Conservation (phyloP, 2,888 invertebrate genomes). For the Eristalinus aeneus region DNA sequence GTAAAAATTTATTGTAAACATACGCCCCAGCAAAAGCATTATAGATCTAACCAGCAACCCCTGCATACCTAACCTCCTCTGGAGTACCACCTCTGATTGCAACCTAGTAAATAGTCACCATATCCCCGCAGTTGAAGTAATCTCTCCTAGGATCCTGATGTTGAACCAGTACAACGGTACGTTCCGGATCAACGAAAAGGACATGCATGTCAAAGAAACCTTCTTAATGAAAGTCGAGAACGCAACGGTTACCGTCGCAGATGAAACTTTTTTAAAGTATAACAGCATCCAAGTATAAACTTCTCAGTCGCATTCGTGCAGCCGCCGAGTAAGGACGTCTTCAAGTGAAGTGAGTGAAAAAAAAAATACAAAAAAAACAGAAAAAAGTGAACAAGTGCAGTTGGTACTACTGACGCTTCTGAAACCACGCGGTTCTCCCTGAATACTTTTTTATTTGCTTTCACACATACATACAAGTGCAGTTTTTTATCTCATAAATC, state of each 20-base stretch:
- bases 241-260: neutral
- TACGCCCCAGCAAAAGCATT: too few species aligned
- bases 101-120: neutral
- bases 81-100: slow-evolving; percentile 1
- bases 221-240: slow-evolving; percentile 1
- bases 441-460: too few species aligned
- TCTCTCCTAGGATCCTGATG: neutral
- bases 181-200: neutral
- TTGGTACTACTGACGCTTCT: too few species aligned
- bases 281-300: neutral
- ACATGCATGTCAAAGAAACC: neutral
- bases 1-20: slow-evolving; percentile 1
- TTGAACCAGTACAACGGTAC: neutral
- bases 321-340: too few species aligned
- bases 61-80: neutral
- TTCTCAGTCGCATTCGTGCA: too few species aligned
- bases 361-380: too few species aligned
- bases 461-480: too few species aligned
- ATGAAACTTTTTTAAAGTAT: neutral
- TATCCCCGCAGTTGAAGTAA: neutral
- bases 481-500: too few species aligned
- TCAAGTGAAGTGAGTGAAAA: too few species aligned
- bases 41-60: neutral
- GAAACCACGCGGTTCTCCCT: too few species aligned
- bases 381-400: too few species aligned